Percentiles rank a stretch among this genome's conserved stretches.
These are phyloP conservation scores for Steinernema scapterisci DNA, from an alignment of 2,888 invertebrate genomes.

Conservation along the genomic window DNA sequence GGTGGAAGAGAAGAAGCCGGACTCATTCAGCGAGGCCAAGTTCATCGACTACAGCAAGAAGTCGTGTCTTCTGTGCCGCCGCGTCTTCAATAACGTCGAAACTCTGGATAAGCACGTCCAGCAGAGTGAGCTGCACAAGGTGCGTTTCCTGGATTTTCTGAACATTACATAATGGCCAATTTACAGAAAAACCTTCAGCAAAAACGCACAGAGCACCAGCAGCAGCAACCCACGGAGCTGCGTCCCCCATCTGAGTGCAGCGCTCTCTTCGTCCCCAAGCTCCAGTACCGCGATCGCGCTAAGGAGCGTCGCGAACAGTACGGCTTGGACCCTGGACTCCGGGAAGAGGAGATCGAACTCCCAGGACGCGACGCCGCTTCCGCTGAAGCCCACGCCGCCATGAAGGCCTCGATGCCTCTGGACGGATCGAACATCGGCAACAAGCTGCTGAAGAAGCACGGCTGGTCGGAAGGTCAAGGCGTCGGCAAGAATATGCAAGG, in stretches of 20 bases:
- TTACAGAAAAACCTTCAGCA: conserved; percentile 8
- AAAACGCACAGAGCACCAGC: conserved; percentile 29
- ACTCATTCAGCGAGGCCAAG: conserved; percentile 59
- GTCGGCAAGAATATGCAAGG: conserved; percentile 86
- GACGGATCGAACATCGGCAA: conserved; percentile 83
- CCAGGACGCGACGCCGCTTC: conserved; percentile 29
- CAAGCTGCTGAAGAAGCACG: conserved; percentile 95
- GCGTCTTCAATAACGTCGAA: conserved; percentile 88
- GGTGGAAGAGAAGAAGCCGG: not conserved
- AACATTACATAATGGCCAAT: not conserved
- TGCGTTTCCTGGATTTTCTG: too few relatives aligned
- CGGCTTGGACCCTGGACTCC: conserved; percentile 71
- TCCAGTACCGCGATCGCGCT: conserved; percentile 86
- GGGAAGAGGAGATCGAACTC: conserved; percentile 31
- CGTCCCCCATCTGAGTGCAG: not conserved
- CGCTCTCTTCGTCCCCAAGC: not conserved
- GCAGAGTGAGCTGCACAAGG: conserved; percentile 88
- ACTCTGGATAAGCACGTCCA: conserved; percentile 85
- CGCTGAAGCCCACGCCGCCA: conserved; percentile 36
- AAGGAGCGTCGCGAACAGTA: conserved; percentile 92
- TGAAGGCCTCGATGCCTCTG: conserved; percentile 52
- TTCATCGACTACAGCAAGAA: conserved; percentile 81
- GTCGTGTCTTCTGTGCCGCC: conserved; percentile 90
- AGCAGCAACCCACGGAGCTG: conserved; percentile 53
- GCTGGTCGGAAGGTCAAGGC: conserved; percentile 96